These are phyloP conservation scores for Pteromalus puparum DNA, from an alignment of 1,140 invertebrate genomes.

Conservation along the genomic window DNA sequence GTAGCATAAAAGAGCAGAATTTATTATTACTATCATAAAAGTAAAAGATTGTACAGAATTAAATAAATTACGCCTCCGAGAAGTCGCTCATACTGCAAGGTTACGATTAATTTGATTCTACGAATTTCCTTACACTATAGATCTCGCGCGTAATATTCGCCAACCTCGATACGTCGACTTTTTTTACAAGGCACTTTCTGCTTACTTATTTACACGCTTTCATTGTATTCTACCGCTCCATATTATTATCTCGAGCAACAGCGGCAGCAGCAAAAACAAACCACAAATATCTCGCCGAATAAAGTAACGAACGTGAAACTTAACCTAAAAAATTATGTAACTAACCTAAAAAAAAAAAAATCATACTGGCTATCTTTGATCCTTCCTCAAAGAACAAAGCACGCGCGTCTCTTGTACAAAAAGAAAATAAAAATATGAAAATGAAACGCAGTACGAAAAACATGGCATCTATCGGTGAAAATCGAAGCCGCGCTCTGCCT, in stretches of 20 bases:
- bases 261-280: background rate
- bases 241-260: background rate
- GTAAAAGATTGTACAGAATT: background rate
- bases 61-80: background rate
- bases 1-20: background rate
- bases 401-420: background rate
- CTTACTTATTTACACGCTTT: background rate
- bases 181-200: slow-evolving; percentile 13
- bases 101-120: slow-evolving; percentile 22
- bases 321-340: too few species aligned
- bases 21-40: slow-evolving; percentile 25
- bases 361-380: slow-evolving; percentile 32
- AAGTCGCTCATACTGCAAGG: background rate
- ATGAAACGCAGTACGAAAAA: background rate
- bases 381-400: slow-evolving; percentile 8
- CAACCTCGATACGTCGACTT: background rate
- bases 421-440: background rate
- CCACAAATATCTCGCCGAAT: background rate
- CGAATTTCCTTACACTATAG: background rate
- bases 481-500: background rate
- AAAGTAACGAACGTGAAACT: background rate
- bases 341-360: slow-evolving; percentile 3
- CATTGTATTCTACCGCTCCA: background rate
- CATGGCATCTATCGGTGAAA: slow-evolving; percentile 40
- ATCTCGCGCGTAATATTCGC: background rate